phyloP scores from a whole-genome alignment of 1,140 invertebrate species.

The Trichoplusia ni region DNA sequence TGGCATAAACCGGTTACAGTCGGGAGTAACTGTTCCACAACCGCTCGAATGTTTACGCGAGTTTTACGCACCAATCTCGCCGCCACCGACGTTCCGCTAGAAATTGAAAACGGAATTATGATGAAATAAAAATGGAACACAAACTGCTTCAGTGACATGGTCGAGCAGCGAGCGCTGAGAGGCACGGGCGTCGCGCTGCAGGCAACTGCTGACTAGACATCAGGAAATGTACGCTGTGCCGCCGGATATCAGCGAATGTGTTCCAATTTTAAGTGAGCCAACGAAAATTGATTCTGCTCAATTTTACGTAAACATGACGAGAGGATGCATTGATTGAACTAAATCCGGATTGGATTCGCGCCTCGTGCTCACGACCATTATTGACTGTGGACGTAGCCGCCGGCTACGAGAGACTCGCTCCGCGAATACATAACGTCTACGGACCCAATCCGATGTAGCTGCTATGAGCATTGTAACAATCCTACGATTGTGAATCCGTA shows the following conservation, averaged over 20 bases:
- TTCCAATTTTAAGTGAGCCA: conserved; percentile 59
- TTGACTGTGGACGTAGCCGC: conserved; percentile 9
- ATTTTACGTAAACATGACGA: conserved; percentile 47
- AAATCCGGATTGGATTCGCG: conserved; percentile 36
- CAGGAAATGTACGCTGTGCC: conserved; percentile 58
- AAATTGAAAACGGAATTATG: conserved; percentile 78
- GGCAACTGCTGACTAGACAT: conserved; percentile 38
- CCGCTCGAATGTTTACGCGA: conserved; percentile 76
- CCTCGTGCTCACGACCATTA: not conserved
- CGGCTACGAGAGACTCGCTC: conserved; percentile 1
- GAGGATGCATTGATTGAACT: conserved; percentile 45
- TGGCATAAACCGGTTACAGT: conserved; percentile 75
- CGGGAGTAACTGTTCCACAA: conserved; percentile 68
- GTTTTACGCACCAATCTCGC: conserved; percentile 77
- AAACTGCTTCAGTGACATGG: conserved; percentile 43
- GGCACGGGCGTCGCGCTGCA: conserved; percentile 12
- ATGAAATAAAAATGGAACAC: conserved; percentile 65
- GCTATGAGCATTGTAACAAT: no score
- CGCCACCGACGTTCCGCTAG: conserved; percentile 51
- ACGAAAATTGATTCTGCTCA: conserved; percentile 55
- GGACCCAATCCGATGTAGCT: not conserved
- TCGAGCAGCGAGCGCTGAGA: conserved; percentile 30
- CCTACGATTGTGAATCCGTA: conserved; percentile 2
- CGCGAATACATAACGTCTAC: conserved; percentile 19
- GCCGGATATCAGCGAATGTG: conserved; percentile 59